These are phyloP conservation scores for Leptoteleia sp. DNA, from an alignment of 1,140 invertebrate genomes.

Conservation along the genomic window DNA sequence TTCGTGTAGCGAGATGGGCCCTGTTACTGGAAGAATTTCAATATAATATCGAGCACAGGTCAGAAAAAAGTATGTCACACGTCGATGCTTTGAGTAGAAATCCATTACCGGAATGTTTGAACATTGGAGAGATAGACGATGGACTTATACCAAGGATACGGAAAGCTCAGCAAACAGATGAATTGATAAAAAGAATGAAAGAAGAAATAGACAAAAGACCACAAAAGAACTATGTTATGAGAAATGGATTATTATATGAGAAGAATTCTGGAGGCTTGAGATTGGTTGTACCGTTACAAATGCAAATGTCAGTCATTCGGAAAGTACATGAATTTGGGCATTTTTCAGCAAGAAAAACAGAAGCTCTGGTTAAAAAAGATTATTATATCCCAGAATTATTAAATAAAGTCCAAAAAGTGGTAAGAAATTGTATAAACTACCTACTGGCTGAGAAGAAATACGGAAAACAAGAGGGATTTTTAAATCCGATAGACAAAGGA, in stretches of 20 bases:
- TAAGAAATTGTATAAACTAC: background rate
- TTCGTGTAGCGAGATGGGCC: constrained; percentile 1
- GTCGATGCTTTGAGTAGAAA: constrained; percentile 1
- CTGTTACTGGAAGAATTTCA: background rate
- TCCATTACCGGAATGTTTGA: background rate
- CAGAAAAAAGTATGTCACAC: background rate
- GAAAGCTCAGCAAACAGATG: background rate
- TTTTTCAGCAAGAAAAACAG: background rate
- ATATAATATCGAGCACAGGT: background rate
- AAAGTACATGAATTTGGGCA: background rate
- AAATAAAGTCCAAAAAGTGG: background rate
- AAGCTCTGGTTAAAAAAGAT: background rate
- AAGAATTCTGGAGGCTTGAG: background rate
- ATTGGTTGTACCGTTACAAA: background rate
- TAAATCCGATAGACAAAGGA: background rate
- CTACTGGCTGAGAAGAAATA: background rate
- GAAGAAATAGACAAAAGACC: no score
- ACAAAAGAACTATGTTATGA: background rate
- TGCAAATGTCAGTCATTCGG: background rate
- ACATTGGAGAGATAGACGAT: background rate
- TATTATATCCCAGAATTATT: background rate
- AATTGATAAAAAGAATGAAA: no score
- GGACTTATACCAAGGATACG: background rate
- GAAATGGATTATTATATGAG: background rate
- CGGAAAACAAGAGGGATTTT: background rate